Conservation (phyloP, 2,888 invertebrate species). For the Hirtodrosophila trivittata region DNA sequence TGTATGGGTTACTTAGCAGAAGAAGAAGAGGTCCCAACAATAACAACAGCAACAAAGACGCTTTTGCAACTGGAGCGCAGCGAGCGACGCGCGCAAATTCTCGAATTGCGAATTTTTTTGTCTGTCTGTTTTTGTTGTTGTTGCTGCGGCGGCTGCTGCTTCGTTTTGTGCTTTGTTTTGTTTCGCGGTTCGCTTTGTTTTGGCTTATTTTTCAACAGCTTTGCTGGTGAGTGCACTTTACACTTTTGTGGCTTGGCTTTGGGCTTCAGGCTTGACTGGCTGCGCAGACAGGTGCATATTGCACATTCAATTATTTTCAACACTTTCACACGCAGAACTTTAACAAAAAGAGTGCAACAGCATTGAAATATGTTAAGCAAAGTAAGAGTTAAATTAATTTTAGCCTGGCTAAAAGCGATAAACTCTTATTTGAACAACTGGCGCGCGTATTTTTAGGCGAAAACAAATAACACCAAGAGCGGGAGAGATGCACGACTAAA, state of each 20-base stretch:
- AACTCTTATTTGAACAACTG: slow-evolving; percentile 49
- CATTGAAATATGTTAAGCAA: slow-evolving; percentile 1
- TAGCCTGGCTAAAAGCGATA: slow-evolving; percentile 4
- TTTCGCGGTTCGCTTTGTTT: slow-evolving; percentile 23
- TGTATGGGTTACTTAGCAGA: slow-evolving; percentile 65
- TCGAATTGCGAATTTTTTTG: slow-evolving; percentile 45
- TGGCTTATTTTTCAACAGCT: slow-evolving; percentile 21
- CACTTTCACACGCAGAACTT: slow-evolving; percentile 24
- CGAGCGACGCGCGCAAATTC: slow-evolving; percentile 54
- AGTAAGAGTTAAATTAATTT: slow-evolving; percentile 18
- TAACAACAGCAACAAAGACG: slow-evolving; percentile 22
- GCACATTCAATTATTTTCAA: slow-evolving; percentile 12
- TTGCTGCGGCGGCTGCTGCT: slow-evolving; percentile 9
- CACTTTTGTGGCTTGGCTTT: slow-evolving; percentile 75
- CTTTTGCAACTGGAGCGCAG: slow-evolving; percentile 64
- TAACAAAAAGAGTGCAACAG: slow-evolving; percentile 6
- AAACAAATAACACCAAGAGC: not conserved
- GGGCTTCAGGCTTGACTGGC: slow-evolving; percentile 61
- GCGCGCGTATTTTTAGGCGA: slow-evolving; percentile 30
- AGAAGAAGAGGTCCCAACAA: slow-evolving; percentile 16
- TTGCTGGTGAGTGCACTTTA: slow-evolving; percentile 66
- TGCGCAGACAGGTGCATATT: slow-evolving; percentile 47
- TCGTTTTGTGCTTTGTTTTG: slow-evolving; percentile 12
- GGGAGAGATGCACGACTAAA: slow-evolving; percentile 3
- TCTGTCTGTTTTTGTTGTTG: slow-evolving; percentile 6